These are phyloP conservation scores for Drosophila arizonae DNA, from an alignment of 1,140 invertebrate species.

Conservation along the genomic window DNA sequence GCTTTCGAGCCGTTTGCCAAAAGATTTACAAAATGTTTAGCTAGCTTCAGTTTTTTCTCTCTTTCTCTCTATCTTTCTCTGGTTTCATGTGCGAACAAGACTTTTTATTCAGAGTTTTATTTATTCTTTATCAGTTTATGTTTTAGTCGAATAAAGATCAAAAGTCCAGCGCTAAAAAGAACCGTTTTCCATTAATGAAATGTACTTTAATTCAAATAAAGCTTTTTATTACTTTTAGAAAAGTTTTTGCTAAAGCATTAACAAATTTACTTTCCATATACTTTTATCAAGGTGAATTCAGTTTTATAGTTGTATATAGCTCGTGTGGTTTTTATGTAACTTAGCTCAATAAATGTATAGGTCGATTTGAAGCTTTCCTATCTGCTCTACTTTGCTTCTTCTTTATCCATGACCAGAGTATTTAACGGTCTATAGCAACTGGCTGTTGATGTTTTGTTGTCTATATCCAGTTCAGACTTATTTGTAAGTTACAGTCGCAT, in stretches of 20 bases:
- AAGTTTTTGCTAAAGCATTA: too few species aligned
- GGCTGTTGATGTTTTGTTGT: neutral
- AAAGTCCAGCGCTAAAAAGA: neutral
- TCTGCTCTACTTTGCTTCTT: too few species aligned
- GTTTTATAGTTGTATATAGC: too few species aligned
- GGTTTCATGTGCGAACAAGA: neutral
- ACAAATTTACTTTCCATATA: too few species aligned
- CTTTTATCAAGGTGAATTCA: too few species aligned
- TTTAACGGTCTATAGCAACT: neutral
- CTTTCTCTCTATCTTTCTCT: neutral
- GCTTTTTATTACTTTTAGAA: too few species aligned
- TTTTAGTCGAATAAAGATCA: conserved; percentile 1
- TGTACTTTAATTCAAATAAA: too few species aligned
- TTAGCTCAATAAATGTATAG: too few species aligned
- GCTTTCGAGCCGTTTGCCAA: conserved; percentile 62
- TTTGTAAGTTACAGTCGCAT: conserved; percentile 38
- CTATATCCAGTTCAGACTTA: conserved; percentile 38
- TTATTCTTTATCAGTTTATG: conserved; percentile 4
- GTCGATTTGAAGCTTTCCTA: too few species aligned
- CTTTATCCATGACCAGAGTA: neutral
- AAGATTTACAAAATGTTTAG: conserved; percentile 77
- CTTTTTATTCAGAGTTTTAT: neutral
- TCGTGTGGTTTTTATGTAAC: too few species aligned
- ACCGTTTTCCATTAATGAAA: neutral
- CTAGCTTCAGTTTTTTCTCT: conserved; percentile 21